Percentiles rank a stretch among this genome's conserved stretches.
Evolutionary conservation across 2,797 vertebrate species (phyloP).

Genomic region (Urophycis tenuis): DNA sequence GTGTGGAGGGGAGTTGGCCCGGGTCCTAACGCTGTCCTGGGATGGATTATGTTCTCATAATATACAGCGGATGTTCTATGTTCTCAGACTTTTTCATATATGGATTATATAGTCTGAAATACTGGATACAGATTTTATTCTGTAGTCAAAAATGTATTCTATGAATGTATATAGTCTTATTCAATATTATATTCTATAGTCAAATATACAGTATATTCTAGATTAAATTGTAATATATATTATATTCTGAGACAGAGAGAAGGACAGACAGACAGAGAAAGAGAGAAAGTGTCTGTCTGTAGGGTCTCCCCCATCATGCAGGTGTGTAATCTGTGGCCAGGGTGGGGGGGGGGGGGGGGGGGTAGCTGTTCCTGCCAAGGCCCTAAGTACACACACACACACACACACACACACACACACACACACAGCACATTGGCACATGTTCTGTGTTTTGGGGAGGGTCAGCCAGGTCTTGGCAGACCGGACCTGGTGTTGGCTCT

Average conservation of each 20-base stretch:
- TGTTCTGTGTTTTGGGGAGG: conserved; percentile 8
- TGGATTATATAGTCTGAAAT: no score
- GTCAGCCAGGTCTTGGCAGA: conserved; percentile 63
- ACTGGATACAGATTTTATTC: no score
- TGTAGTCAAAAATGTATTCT: no score
- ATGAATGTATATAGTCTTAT: no score
- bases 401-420: conserved; percentile 6
- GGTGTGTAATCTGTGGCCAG: conserved; percentile 63
- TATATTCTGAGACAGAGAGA: conserved; percentile 31
- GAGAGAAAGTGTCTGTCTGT: conserved; percentile 40
- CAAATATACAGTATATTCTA: no score
- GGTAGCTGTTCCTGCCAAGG: conserved; percentile 51
- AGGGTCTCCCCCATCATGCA: conserved; percentile 30
- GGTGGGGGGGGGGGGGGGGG: conserved; percentile 16
- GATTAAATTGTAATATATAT: no score
- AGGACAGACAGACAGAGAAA: conserved; percentile 65
- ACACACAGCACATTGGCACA: not conserved
- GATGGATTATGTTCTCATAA: no score
- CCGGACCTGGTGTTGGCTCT: conserved; percentile 53
- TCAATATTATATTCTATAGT: no score
- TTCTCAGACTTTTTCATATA: no score
- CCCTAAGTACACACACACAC: not conserved
- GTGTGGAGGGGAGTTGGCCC: conserved; percentile 63
- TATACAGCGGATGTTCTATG: no score
- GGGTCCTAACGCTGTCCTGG: conserved; percentile 55